Base-by-base conservation (phyloP, 23 tunicate genomes). In the Styela clava region DNA sequence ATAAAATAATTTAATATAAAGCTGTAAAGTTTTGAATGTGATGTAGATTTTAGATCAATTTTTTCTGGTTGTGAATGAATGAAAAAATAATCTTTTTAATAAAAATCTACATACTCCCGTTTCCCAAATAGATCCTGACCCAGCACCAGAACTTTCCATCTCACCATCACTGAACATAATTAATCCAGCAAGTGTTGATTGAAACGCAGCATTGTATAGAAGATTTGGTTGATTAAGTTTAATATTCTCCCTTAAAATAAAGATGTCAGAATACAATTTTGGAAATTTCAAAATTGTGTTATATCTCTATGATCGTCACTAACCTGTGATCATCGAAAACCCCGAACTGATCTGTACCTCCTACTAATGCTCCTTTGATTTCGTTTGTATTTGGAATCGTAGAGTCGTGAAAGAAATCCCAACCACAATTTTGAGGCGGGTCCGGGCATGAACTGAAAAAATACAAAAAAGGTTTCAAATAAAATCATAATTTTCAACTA, bases 181-280 rank as follows among this genome's bases (percentile, higher is more conserved):
- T 20, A 88, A 29, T 16, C 61, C 84, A 12, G 94, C 94, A 16
- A 84, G 74, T 5, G 78, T 78, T 0, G 94, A 88, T 83, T 88
- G 94, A 37, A 88, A 83, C 25, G 94, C 94, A 5, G 94, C 78
- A 63, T 88, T 88, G 80, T 73, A 52, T 0, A 88, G 84, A 69
- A 88, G 69, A 71, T 78, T 68, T 0, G 94, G 94, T 44, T 88
- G 94, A 63, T 88, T 88, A 18, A 86, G 83, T n/a, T 79, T 74
- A 78, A 83, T 78, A 68, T 88, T 88, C 62, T 79, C 79, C 69
- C 94, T 88, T 32, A 24, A 74, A 82, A 28, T 69, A 26, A 69
- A 69, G 20, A 22, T 19, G n/a, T 22, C 25, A 69, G 24, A 27
- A 69, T 19, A 21, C 24, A 24, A 61, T 21, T 61, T 19, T 61